Conservation (phyloP, 2,113 vertebrate genomes). For the Rafetus swinhoei region DNA sequence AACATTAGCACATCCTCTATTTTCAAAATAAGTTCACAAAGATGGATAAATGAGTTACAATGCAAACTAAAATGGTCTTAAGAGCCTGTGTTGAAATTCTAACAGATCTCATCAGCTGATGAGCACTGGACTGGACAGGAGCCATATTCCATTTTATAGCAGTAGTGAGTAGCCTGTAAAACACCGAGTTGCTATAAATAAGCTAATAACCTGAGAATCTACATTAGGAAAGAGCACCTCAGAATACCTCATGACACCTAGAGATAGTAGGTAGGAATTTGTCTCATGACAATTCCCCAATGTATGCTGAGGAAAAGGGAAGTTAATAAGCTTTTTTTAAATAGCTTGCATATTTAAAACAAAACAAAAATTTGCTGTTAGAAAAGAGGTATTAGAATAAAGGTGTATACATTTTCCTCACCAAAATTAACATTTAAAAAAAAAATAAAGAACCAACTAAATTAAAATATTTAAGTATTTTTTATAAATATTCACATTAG, state of each 20-base stretch:
- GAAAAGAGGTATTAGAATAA: neutral
- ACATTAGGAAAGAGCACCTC: neutral
- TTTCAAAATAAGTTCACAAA: neutral
- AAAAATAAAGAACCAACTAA: neutral
- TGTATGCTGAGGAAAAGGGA: neutral
- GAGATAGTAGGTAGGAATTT: neutral
- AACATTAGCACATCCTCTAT: neutral
- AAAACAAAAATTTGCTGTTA: neutral
- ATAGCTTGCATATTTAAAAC: neutral
- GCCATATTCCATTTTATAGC: neutral
- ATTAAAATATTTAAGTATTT: conserved; percentile 27
- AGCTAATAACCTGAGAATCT: neutral
- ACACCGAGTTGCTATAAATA: neutral
- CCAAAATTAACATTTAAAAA: neutral
- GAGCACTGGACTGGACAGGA: neutral
- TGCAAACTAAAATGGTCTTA: neutral
- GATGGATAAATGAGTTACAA: neutral
- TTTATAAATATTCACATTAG: conserved; percentile 33
- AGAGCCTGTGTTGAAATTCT: neutral
- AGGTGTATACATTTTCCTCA: neutral
- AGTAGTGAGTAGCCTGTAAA: neutral
- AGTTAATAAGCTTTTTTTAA: neutral
- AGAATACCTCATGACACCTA: neutral
- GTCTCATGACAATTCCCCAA: neutral
- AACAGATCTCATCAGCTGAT: neutral